Evolutionary conservation across 1,140 invertebrate species (phyloP), one percentile per base, ranked within the genome.

Genomic region (Hermetia illucens): DNA sequence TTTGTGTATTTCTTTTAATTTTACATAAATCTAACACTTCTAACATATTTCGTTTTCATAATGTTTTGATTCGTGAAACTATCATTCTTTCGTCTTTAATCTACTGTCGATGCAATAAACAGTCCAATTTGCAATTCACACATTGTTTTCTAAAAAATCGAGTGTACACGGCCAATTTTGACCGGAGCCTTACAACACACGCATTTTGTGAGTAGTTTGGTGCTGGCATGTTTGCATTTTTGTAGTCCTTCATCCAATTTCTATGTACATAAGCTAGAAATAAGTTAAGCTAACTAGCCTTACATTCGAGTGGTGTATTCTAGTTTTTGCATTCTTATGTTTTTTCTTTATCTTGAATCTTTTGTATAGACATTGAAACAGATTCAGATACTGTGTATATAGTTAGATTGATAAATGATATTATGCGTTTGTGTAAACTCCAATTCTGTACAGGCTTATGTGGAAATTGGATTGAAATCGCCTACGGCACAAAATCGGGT

Each of bases 401-500:
- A 19, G 22, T 41, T 12, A 13, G 21, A 16, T 25, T 31, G 15
- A 10, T 36, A 17, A 34, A 5, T 19, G 22, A 21, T 34, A 20
- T 22, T 27, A 36, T n/a, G n/a, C 19, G n/a, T n/a, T n/a, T n/a
- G n/a, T 15, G 29, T 42, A 35, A 43, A 27, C 32, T 44, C 52
- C 47, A 29, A 21, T 22, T 41, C 64, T 58, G 21, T n/a, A n/a
- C 53, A 91, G 89, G 86, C 72, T 67, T 95, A 22, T 92, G 87
- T 66, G 92, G 92, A 19, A 97, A 97, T 64, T 97, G 92, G 92
- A 94, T 98, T 52, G 94, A 98, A 70, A 97, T 98, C 50, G 94
- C 94, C 1, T 98, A 98, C 64, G 94, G 94, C 5, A 98, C 94
- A 6, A 82, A 82, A 53, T 89, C 85, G 13, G 94, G 94, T 12